Evolutionary conservation across 2,888 invertebrate genomes (phyloP).

Genomic region (Hypomecis atomaria): DNA sequence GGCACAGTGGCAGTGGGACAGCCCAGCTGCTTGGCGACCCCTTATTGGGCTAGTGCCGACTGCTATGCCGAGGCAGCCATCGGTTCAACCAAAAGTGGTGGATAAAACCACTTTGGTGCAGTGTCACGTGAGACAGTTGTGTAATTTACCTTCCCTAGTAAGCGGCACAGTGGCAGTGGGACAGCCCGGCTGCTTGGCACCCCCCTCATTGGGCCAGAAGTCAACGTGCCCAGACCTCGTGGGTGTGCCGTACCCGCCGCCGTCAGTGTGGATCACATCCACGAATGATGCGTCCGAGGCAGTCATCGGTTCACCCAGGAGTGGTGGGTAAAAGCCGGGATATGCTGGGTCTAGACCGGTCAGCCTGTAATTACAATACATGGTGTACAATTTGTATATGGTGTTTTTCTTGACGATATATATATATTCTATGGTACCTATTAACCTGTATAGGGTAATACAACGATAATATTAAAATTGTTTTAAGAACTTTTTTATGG

Average conservation of each 20-base stretch:
- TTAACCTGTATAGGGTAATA: no score
- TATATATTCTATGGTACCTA: no score
- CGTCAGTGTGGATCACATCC: conserved; percentile 80
- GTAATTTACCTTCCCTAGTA: conserved; percentile 56
- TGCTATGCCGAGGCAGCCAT: no score
- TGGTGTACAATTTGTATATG: no score
- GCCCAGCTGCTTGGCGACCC: no score
- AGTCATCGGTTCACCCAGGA: conserved; percentile 55
- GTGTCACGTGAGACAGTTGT: neutral
- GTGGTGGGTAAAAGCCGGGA: conserved; percentile 67
- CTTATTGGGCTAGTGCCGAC: no score
- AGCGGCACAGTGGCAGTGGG: conserved; percentile 53
- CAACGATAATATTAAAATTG: no score
- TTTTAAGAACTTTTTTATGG: no score
- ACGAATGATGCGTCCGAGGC: conserved; percentile 72
- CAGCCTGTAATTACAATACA: conserved; percentile 48
- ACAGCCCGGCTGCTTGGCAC: conserved; percentile 78
- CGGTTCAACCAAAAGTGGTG: neutral
- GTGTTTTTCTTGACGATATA: no score
- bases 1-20: no score
- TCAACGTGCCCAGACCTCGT: conserved; percentile 63
- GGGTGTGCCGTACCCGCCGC: conserved; percentile 67
- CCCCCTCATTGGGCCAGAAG: conserved; percentile 80
- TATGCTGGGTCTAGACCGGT: conserved; percentile 79
- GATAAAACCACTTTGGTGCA: neutral